Conservation (phyloP, 2,113 vertebrate genomes). For the Scortum barcoo region DNA sequence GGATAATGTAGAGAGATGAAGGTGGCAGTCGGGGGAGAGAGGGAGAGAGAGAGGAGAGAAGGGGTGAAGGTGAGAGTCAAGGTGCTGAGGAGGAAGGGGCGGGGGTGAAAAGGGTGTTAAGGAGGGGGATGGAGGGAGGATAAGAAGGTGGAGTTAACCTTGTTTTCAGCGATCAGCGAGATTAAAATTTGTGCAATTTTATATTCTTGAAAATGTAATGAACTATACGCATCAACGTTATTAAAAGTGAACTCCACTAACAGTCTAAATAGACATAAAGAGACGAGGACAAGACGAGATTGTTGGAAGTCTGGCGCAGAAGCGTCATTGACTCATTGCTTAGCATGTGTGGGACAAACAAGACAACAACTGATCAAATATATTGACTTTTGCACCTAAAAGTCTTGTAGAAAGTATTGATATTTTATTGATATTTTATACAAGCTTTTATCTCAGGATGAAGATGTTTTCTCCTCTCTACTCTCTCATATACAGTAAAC, state of each 20-base stretch:
- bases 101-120: neutral
- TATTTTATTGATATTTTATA: neutral
- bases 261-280: neutral
- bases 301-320: neutral
- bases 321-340: neutral
- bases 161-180: conserved; percentile 30
- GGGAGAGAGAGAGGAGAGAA: conserved; percentile 5
- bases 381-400: neutral
- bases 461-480: neutral
- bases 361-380: neutral
- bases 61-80: conserved; percentile 64
- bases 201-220: conserved; percentile 17
- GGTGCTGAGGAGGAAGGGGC: conserved; percentile 30
- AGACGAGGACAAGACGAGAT: neutral
- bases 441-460: neutral
- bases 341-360: neutral
- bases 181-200: neutral
- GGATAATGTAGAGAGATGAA: neutral
- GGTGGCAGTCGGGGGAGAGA: neutral
- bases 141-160: conserved; percentile 23
- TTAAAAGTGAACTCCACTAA: neutral
- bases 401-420: neutral
- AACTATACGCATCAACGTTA: conserved; percentile 11
- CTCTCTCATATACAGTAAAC: neutral
- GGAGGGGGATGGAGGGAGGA: neutral